A percentile compares a stretch with the other conserved stretches of the same genome.
Conservation (phyloP, 2,888 invertebrate genomes). For the Bembecia ichneumoniformis region DNA sequence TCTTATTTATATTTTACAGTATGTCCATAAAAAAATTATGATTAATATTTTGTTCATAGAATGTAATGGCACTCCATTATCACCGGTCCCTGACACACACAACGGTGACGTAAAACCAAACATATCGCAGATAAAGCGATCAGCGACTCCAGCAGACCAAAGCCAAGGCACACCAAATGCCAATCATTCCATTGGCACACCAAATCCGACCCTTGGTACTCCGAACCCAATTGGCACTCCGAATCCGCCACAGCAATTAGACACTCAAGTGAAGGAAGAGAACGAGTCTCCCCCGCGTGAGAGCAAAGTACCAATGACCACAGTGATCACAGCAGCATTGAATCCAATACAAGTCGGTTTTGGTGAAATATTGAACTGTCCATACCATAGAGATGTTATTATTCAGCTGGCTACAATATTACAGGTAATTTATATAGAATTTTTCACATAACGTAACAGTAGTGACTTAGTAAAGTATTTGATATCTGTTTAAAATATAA, state of each 20-base stretch:
- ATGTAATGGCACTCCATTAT: conserved; percentile 40
- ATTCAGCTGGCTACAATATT: conserved; percentile 84
- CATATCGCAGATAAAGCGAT: conserved; percentile 60
- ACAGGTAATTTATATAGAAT: conserved; percentile 66
- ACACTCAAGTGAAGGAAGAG: conserved; percentile 55
- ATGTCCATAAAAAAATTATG: no score
- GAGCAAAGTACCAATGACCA: conserved; percentile 36
- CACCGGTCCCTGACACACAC: conserved; percentile 42
- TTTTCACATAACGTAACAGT: no score
- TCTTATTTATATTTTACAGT: no score
- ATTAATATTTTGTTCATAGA: conserved; percentile 21
- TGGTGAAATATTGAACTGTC: conserved; percentile 87
- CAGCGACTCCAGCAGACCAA: conserved; percentile 52
- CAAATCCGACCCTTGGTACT: conserved; percentile 54
- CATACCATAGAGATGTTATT: conserved; percentile 90
- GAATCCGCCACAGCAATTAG: conserved; percentile 47
- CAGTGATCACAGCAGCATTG: conserved; percentile 47
- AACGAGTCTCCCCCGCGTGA: conserved; percentile 45
- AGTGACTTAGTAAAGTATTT: no score
- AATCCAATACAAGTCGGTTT: conserved; percentile 80
- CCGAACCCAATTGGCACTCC: conserved; percentile 52
- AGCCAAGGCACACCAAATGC: conserved; percentile 59
- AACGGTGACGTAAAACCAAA: conserved; percentile 56
- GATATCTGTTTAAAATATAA: no score
- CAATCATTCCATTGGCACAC: conserved; percentile 54